Conservation (phyloP, 2,797 vertebrate species). For the Scarus forsteni region DNA sequence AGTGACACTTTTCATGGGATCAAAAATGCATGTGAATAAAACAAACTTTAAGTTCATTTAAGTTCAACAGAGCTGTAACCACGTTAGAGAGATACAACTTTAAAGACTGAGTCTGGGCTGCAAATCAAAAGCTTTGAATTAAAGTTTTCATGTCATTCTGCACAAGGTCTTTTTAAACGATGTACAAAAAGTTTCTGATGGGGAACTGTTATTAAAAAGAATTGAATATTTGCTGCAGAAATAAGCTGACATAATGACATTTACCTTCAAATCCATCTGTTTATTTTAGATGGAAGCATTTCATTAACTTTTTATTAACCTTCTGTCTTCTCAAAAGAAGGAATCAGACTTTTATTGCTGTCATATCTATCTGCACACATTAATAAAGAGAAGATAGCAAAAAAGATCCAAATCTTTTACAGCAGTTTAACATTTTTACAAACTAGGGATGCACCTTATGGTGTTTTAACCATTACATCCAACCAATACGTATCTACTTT, state of each 20-base stretch:
- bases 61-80: constrained; percentile 31
- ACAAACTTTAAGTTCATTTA: too few species aligned
- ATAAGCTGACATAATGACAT: neutral
- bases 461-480: too few species aligned
- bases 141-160: constrained; percentile 49
- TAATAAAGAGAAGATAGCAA: neutral
- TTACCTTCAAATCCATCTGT: constrained; percentile 14
- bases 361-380: constrained; percentile 4
- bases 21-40: too few species aligned
- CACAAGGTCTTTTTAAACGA: constrained; percentile 36
- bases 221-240: constrained; percentile 11
- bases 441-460: too few species aligned
- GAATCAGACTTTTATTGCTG: neutral
- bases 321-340: neutral
- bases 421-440: neutral
- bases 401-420: neutral
- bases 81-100: constrained; percentile 46
- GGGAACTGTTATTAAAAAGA: constrained; percentile 1
- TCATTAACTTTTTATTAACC: constrained; percentile 1
- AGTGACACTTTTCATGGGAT: too few species aligned
- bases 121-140: constrained; percentile 58
- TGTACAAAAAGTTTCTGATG: constrained; percentile 27
- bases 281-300: constrained; percentile 13
- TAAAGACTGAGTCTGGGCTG: constrained; percentile 49
- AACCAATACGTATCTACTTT: too few species aligned